These are phyloP conservation scores for Silvanus unidentatus DNA, from an alignment of 2,888 invertebrate species.

Conservation along the genomic window DNA sequence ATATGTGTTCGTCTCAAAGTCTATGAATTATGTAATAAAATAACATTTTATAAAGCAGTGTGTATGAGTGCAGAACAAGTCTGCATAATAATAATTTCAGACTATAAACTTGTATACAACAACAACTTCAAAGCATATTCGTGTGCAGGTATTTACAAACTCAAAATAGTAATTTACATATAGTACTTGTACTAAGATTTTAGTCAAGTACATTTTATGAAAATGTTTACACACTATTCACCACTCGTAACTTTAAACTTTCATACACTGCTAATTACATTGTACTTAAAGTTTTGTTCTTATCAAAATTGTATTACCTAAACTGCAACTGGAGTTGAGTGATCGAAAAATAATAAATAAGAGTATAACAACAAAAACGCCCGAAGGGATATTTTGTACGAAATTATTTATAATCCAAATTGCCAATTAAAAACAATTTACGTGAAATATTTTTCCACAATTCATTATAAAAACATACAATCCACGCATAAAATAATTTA, in stretches of 20 bases:
- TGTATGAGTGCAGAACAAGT: slow-evolving; percentile 9
- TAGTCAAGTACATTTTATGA: slow-evolving; percentile 6
- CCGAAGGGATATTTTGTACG: too few species aligned
- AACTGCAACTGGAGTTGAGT: too few species aligned
- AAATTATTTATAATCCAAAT: too few species aligned
- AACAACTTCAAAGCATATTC: slow-evolving; percentile 23
- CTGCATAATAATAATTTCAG: slow-evolving; percentile 6
- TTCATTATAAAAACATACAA: too few species aligned
- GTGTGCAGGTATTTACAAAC: slow-evolving; percentile 20
- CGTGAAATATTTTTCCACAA: too few species aligned
- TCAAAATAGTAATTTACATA: slow-evolving; percentile 15
- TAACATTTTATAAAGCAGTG: too few species aligned
- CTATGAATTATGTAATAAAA: too few species aligned
- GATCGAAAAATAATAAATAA: too few species aligned
- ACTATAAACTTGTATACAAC: slow-evolving; percentile 10
- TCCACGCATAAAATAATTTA: too few species aligned
- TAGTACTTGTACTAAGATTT: slow-evolving; percentile 5
- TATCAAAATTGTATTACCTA: not conserved
- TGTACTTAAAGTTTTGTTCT: slow-evolving; percentile 5
- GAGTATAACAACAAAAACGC: too few species aligned
- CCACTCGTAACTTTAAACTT: slow-evolving; percentile 3
- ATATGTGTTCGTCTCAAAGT: too few species aligned
- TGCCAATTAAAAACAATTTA: too few species aligned
- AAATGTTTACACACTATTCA: slow-evolving; percentile 5
- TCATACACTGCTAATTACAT: slow-evolving; percentile 4